Conservation (phyloP, 2,888 invertebrate genomes). For the Cantharis lateralis region DNA sequence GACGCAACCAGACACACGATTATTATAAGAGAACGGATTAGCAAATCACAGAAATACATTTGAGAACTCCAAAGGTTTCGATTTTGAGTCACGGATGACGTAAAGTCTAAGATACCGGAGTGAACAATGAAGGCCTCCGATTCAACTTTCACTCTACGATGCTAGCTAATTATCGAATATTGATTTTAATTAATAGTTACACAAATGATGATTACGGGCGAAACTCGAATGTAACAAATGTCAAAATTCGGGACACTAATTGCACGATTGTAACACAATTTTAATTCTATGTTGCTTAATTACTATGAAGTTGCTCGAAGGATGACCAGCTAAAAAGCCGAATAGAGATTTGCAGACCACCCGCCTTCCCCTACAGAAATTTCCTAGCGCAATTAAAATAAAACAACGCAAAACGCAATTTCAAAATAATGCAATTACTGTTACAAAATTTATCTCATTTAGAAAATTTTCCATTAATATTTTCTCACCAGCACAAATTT, state of each 20-base stretch:
- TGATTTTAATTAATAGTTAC: neutral
- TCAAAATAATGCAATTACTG: neutral
- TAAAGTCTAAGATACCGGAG: neutral
- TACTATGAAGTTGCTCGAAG: neutral
- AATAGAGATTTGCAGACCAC: neutral
- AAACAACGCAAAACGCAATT: neutral
- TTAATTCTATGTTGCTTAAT: neutral
- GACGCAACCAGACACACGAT: neutral
- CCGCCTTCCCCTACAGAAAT: neutral
- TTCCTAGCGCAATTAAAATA: neutral
- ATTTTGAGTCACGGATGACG: neutral
- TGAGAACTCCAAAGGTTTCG: neutral
- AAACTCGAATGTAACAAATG: neutral
- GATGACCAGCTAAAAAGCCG: neutral
- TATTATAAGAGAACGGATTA: neutral
- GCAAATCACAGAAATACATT: neutral
- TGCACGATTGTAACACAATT: neutral
- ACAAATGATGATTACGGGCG: neutral
- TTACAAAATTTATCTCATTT: neutral
- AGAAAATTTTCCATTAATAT: neutral
- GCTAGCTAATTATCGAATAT: neutral
- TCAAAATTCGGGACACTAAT: neutral
- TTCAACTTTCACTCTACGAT: neutral
- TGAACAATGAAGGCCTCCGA: neutral
- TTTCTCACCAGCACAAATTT: neutral